Conservation (phyloP, 2,888 invertebrate genomes). For the Cryptocheilus praepositus region DNA sequence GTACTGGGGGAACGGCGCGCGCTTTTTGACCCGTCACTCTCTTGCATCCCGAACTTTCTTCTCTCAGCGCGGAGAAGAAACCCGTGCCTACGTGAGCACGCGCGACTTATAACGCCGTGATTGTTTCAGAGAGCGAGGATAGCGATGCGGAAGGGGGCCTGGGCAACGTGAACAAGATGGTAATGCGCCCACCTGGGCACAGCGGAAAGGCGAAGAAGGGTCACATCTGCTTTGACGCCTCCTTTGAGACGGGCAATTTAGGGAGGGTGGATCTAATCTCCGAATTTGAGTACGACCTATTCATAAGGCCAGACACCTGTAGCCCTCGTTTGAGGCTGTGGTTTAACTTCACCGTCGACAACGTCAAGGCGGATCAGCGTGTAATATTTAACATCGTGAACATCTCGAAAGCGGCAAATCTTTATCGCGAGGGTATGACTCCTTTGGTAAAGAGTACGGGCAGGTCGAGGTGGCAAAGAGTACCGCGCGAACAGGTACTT, state of each 20-base stretch:
- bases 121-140: slow-evolving; percentile 87
- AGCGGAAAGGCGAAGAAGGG: slow-evolving; percentile 97
- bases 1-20: too few species aligned
- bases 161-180: slow-evolving; percentile 92
- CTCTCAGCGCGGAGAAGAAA: too few species aligned
- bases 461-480: slow-evolving; percentile 90
- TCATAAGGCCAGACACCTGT: slow-evolving; percentile 96
- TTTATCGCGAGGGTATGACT: slow-evolving; percentile 93
- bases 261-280: slow-evolving; percentile 96
- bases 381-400: slow-evolving; percentile 98
- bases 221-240: slow-evolving; percentile 97
- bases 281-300: slow-evolving; percentile 97
- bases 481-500: slow-evolving; percentile 65
- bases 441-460: slow-evolving; percentile 95
- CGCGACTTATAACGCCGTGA: too few species aligned
- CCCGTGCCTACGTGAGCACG: too few species aligned
- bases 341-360: slow-evolving; percentile 99
- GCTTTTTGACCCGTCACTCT: too few species aligned
- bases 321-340: slow-evolving; percentile 94
- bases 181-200: slow-evolving; percentile 92
- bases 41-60: too few species aligned
- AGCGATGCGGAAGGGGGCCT: slow-evolving; percentile 95
- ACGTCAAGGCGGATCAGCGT: slow-evolving; percentile 93
- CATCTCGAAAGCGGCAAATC: slow-evolving; percentile 92
- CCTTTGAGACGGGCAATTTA: slow-evolving; percentile 97